Evolutionary conservation across 2,113 vertebrate genomes (phyloP), one percentile per base, ranked within the genome.

Genomic region (Orthonyx spaldingii): DNA sequence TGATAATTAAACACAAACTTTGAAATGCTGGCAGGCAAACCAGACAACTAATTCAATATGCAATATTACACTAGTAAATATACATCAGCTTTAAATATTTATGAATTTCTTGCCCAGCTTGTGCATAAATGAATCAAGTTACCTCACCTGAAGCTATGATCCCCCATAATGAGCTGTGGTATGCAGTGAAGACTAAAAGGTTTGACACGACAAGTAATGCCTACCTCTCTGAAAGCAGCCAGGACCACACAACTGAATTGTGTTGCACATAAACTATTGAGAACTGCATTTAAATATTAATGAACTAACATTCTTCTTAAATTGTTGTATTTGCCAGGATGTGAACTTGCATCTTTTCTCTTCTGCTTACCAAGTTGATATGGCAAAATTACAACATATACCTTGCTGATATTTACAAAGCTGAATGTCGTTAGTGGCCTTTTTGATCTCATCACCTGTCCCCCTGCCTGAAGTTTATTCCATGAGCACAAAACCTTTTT

Each of bases 31-130:
- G 76, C 90, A 92, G 76, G 81, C 79, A 95, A 94, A 77, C 42
- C 16, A 59, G 84, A 56, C 26, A 89, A 66, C 83, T 91, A 84
- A 90, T 97, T 86, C 69, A 91, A 47, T 81, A 90, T 93, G 65
- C 94, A 77, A 61, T 92, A 96, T 92, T 95, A 88, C 71, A 82
- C 86, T 94, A 60, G 93, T 95, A 96, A 97, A 92, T 96, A 94
- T 96, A 90, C 79, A 93, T 93, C 26, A 90, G 49, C 90, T 96
- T 97, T 63, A 97, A 97, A 96, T 96, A 96, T 97, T 93, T 81
- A 96, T 87, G 30, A 46, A 12, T 84, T 94, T 81, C 84, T 95
- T 95, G 71, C 84, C 81, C 75, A 91, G 75, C 87, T 92, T 55
- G 28, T 76, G 81, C 76, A 92, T 87, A 96, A 95, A 95, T 91